Evolutionary conservation across 2,113 vertebrate genomes (phyloP), one percentile per base, ranked within the genome.

Genomic region (Narcine bancroftii): DNA sequence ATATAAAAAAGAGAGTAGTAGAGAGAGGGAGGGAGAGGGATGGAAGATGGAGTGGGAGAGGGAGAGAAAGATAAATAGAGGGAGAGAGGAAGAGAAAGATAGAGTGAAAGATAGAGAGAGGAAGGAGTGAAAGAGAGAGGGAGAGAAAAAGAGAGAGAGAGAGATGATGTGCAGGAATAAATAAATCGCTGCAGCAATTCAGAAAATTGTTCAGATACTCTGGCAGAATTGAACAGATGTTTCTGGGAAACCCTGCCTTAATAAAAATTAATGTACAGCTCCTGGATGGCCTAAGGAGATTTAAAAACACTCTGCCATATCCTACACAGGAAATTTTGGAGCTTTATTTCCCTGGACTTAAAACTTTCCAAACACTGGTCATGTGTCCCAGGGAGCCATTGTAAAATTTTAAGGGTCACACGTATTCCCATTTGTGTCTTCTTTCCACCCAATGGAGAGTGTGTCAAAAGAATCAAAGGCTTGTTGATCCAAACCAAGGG

Each of bases 181-280:
- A 10, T 13, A 26, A 63, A 56, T 39, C 63, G 83, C 60, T 89
- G 53, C 24, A 39, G 53, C 29, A 89, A 89, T 65, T 89, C n/a
- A 65, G n/a, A 63, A 39, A 65, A 89, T 89, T 89, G 56, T 65
- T 89, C 83, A 89, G 83, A 63, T 63, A 24, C 83, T 89, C n/a
- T 89, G 83, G 60, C 56, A 65, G 83, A 60, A 89, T 60, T 89
- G 53, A 89, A 65, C 83, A 63, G 33, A 89, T 89, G 83, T 89
- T 89, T 65, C 56, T 15, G 83, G 56, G 21, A 42, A 89, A n/a
- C 1, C 0, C 56, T 65, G 53, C n/a, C 3, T 39, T 89, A 63
- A 63, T 89, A 63, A 89, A 87, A 89, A 89, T 65, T 89, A n/a
- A 89, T 89, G 36, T 89, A n/a, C 36, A 47, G 33, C 15, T 65